Evolutionary conservation across 2,888 invertebrate species (phyloP), one percentile per base, ranked within the genome.

Genomic region (Papilio demoleus): DNA sequence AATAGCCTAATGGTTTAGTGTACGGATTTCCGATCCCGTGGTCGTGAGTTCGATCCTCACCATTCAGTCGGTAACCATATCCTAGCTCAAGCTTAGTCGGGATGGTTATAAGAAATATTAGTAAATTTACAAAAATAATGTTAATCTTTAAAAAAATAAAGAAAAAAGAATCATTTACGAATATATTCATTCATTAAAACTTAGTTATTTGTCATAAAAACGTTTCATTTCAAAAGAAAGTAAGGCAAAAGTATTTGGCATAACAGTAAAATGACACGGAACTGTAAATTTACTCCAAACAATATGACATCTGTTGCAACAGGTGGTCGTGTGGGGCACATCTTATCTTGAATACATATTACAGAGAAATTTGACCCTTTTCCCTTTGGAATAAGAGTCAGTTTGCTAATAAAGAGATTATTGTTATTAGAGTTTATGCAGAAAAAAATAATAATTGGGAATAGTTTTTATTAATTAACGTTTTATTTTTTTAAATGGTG

Each of bases 271-370:
- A 67, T 45, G 8, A 45, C n/a, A 65, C 14, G 8, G 53, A 66
- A 61, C 70, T 19, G 65, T 66, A 70, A 64, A n/a, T 67, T 64
- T 67, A 34, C 42, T n/a, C 58, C 58, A 42, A 67, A 47, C 61
- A 65, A 68, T 63, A 67, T 22, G 22, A 31, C 31, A 12, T 59
- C 36, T 71, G 71, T 71, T 66, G 42, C 64, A 68, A 72, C 71
- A 70, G 68, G 64, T 70, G 68, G 42, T 60, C 19, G 71, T 71
- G 68, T 71, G 58, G 68, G 70, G 31, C 72, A 70, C 31, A 34
- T 65, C 56, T 72, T 65, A 70, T 72, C 69, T 72, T 12, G 19
- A 53, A 68, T n/a, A n/a, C 8, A 34, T 58, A 27, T 63, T 14
- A 63, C 53, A 17, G 19, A 2, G 19, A 14, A 58, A 27, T 31